Percentiles rank a stretch among this genome's conserved stretches.
Evolutionary conservation across 37 sponge, comb jelly and placozoan species (phyloP).

Genomic region (Beroe forskalii): DNA sequence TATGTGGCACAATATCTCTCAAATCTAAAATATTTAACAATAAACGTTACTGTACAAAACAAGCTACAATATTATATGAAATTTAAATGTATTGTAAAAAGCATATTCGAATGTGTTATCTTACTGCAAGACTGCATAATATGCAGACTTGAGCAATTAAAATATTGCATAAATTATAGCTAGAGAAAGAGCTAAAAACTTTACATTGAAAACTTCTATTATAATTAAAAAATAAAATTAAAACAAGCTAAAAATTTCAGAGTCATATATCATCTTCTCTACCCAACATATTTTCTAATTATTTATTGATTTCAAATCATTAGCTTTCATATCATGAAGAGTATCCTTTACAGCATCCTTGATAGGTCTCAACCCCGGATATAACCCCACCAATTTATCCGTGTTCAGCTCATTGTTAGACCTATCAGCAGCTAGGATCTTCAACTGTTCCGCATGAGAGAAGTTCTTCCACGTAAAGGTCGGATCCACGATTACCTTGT

Average conservation of each 20-base stretch:
- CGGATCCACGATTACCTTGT: not conserved
- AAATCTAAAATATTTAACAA: no score
- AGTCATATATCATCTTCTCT: not conserved
- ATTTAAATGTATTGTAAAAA: no score
- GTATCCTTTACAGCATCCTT: not conserved
- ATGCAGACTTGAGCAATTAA: no score
- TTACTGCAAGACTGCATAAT: no score
- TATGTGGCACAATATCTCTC: no score
- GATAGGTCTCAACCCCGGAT: not conserved
- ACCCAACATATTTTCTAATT: not conserved
- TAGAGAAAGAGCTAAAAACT: no score
- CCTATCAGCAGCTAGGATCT: not conserved
- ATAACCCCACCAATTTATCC: not conserved
- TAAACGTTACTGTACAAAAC: no score
- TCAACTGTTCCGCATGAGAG: not conserved
- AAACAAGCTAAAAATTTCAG: not conserved
- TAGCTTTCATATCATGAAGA: not conserved
- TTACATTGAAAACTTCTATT: not conserved
- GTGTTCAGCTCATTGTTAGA: not conserved
- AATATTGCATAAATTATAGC: no score
- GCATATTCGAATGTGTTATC: no score
- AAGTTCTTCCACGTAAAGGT: not conserved
- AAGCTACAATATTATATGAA: no score
- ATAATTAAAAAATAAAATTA: not conserved
- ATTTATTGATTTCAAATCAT: not conserved